Conservation (phyloP, 2,888 invertebrate species). For the Lasioglossum malachurum region DNA sequence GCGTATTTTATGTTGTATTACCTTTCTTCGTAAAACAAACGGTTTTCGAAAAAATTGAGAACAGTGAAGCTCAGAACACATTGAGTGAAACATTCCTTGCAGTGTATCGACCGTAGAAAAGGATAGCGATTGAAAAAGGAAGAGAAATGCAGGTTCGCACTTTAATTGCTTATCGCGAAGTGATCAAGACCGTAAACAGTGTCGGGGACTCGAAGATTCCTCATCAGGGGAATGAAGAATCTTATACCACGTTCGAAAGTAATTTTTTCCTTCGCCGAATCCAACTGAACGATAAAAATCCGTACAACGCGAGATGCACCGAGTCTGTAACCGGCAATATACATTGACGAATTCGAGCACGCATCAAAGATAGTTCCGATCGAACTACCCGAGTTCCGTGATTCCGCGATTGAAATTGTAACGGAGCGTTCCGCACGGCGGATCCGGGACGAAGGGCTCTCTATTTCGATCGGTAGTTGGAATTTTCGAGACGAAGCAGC, state of each 20-base stretch:
- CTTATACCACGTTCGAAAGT: not conserved
- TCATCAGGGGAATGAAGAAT: not conserved
- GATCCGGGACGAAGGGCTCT: not conserved
- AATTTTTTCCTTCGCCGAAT: not conserved
- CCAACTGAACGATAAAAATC: not conserved
- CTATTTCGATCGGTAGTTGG: not conserved
- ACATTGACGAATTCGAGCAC: not conserved
- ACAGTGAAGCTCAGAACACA: too few species aligned
- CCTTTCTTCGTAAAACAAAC: too few species aligned
- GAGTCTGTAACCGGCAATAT: not conserved
- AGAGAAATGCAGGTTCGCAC: too few species aligned
- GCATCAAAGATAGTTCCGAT: not conserved
- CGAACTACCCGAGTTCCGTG: not conserved
- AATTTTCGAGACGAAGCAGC: not conserved
- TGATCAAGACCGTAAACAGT: too few species aligned
- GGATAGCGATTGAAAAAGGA: too few species aligned
- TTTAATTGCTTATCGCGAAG: too few species aligned
- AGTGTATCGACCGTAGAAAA: too few species aligned
- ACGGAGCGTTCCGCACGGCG: slow-evolving; percentile 8
- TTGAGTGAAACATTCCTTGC: too few species aligned
- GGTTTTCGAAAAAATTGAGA: too few species aligned
- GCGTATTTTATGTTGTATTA: too few species aligned
- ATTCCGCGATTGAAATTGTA: not conserved
- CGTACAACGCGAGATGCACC: not conserved
- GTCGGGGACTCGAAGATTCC: too few species aligned